Conservation (phyloP, 2,113 vertebrate genomes). For the Lasiurus borealis region DNA sequence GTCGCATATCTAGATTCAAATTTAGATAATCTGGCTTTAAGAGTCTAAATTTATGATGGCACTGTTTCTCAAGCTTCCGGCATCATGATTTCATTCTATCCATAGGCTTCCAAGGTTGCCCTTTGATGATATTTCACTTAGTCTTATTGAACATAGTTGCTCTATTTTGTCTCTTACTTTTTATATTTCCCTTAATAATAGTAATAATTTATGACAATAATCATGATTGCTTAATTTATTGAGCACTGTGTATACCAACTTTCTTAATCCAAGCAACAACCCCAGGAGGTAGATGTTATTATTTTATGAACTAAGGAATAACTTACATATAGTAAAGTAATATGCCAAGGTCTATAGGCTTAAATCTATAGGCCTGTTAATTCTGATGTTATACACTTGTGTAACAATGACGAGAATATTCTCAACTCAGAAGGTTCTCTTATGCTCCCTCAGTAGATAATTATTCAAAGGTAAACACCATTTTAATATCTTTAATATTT, state of each 20-base stretch:
- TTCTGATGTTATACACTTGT: not conserved
- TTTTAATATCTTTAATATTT: not conserved
- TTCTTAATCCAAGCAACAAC: not conserved
- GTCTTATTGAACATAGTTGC: not conserved
- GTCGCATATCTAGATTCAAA: constrained; percentile 6
- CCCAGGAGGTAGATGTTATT: not conserved
- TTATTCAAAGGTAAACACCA: not conserved
- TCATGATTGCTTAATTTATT: not conserved
- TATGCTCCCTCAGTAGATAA: not conserved
- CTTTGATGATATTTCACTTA: not conserved
- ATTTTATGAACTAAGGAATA: not conserved
- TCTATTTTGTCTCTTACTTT: not conserved
- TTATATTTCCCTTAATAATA: not conserved
- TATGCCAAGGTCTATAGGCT: not conserved
- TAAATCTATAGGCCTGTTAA: constrained; percentile 3
- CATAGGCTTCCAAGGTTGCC: not conserved
- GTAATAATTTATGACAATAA: not conserved
- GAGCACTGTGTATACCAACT: not conserved
- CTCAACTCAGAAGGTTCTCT: not conserved
- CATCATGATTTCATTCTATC: not conserved
- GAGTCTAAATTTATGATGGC: not conserved
- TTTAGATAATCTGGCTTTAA: not conserved
- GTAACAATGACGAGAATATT: not conserved
- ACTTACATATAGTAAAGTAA: not conserved
- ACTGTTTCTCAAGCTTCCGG: not conserved